Percentiles rank a stretch among this genome's conserved stretches.
Conservation (phyloP, 53 echinoderm and acorn worm species). For the Echinometra lucunter region DNA sequence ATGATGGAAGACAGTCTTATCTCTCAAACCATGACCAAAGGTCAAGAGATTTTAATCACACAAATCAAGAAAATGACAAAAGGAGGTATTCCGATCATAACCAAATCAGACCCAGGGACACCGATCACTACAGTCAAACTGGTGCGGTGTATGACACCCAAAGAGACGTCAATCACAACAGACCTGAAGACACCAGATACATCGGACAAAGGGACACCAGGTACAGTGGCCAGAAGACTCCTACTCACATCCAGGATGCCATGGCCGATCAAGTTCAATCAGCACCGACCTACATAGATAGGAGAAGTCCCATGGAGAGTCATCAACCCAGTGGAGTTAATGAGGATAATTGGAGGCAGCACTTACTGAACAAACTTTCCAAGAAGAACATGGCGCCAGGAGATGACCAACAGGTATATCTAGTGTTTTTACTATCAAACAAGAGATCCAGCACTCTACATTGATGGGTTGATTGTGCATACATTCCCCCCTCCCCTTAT, state of each 20-base stretch:
- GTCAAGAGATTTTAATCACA: background rate
- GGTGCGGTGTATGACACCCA: background rate
- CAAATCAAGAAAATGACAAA: constrained; percentile 5
- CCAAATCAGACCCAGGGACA: background rate
- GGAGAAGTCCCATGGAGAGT: background rate
- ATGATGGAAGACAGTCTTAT: background rate
- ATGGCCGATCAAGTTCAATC: background rate
- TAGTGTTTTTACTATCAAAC: background rate
- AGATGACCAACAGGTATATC: constrained; percentile 37
- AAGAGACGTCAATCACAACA: constrained; percentile 53
- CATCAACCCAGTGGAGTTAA: background rate
- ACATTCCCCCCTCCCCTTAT: background rate
- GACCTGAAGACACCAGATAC: constrained; percentile 2
- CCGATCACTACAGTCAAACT: background rate
- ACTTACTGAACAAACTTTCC: constrained; percentile 36
- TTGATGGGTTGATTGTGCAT: no score
- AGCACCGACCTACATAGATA: background rate
- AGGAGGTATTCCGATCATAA: background rate
- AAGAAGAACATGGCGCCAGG: background rate
- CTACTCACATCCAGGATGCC: background rate
- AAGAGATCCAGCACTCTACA: no score
- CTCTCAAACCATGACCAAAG: background rate
- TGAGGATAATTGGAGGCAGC: constrained; percentile 60
- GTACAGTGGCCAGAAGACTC: background rate
- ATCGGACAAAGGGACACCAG: constrained; percentile 4